Base-by-base conservation (phyloP, 2,888 invertebrate species). In the Drosophila tanythrix region DNA sequence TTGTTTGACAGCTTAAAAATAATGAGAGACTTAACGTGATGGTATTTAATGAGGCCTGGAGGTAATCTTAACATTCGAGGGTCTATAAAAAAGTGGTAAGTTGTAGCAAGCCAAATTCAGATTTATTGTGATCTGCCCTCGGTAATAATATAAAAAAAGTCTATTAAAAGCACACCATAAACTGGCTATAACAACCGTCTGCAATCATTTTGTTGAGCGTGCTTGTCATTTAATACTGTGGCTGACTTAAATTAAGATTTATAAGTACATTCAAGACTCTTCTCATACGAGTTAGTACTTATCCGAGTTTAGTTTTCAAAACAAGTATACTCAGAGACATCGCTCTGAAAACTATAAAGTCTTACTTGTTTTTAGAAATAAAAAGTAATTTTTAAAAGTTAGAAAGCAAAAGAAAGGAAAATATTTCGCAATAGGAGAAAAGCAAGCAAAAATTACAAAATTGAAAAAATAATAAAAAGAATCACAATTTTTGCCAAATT, bases 1-100 rank as follows among this genome's bases (percentile, higher is more conserved):
- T 56, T 29, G 38, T 56, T 56, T 38, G 56, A 38, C 27, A 56
- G 56, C 38, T 56, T 38, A 11, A 56, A 56, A 29, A 27, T 56
- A 56, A 56, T 29, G 38, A 38, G 56, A 15, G 27, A 29, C 27
- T 56, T 27, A 38, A 38, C 13, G 38, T 38, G n/a, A 56, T 29
- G 56, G 56, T 15, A 21, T 55, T 36, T 36, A 55, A 36, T 36
- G 11, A 36, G 55, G 21, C 18, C 36, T 18, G 25, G 36, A 25
- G 3, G 18, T n/a, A 56, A n/a, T 27, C 55, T 56, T 25, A 13
- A 18, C 18, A 25, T 13, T 15, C 15, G 4, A 21, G 21, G 8
- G 33, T 2, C 33, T 21, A 25, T 27, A 3, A 15, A 36, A 56
- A 56, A 38, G 38, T 56, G 38, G 27, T 38, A n/a, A 27, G 25